Evolutionary conservation across 2,888 invertebrate genomes (phyloP).

Genomic region (Papilio gigon): DNA sequence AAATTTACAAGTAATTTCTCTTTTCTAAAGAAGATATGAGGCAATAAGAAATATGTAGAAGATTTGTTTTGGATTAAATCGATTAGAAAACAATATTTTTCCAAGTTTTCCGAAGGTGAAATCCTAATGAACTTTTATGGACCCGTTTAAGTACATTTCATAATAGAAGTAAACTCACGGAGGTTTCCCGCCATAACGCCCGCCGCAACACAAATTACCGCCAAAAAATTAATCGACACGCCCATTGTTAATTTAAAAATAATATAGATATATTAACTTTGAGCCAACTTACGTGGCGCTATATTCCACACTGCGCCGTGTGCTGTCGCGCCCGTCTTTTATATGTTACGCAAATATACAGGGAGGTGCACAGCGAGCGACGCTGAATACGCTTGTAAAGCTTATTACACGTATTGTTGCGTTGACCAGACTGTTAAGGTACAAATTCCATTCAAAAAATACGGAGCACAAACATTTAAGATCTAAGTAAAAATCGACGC

Average conservation of each 20-base stretch:
- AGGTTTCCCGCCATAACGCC: conserved; percentile 55
- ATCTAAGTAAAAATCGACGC: too few relatives aligned
- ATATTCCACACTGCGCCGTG: conserved; percentile 38
- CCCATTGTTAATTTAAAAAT: conserved; percentile 54
- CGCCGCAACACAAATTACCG: conserved; percentile 51
- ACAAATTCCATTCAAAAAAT: not conserved
- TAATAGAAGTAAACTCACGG: conserved; percentile 56
- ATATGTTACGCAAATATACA: conserved; percentile 39
- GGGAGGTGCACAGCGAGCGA: conserved; percentile 15
- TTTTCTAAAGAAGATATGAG: too few relatives aligned
- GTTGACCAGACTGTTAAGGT: not conserved
- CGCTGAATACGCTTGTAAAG: conserved; percentile 11
- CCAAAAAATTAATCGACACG: conserved; percentile 57
- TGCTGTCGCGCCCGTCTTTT: conserved; percentile 36
- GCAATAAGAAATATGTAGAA: too few relatives aligned
- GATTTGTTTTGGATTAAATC: too few relatives aligned
- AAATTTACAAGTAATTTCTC: too few relatives aligned
- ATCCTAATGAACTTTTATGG: too few relatives aligned
- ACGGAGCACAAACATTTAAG: too few relatives aligned
- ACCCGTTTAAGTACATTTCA: not conserved
- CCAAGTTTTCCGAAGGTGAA: too few relatives aligned
- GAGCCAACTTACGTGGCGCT: conserved; percentile 6
- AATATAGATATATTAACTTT: conserved; percentile 1
- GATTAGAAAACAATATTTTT: too few relatives aligned
- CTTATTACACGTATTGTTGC: not conserved